Percentiles rank a stretch among this genome's conserved stretches.
Conservation (phyloP, 2,113 vertebrate species). For the Alces alces region DNA sequence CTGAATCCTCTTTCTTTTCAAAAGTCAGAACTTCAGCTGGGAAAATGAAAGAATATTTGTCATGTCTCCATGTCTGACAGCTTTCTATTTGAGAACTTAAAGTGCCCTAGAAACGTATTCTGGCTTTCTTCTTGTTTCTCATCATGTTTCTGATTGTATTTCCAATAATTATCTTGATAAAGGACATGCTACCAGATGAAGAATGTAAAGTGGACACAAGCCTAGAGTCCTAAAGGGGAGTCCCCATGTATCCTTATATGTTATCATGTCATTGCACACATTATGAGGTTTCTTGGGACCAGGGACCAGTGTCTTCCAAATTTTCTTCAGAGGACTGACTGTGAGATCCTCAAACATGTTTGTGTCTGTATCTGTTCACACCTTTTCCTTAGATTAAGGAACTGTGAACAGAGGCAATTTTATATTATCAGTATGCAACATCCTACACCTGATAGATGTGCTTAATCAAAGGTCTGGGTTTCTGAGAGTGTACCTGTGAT, state of each 20-base stretch:
- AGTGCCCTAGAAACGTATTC: not conserved
- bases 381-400: not conserved
- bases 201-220: not conserved
- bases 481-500: not conserved
- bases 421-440: not conserved
- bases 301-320: not conserved
- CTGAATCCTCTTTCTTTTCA: conserved; percentile 20
- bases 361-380: not conserved
- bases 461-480: not conserved
- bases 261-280: not conserved
- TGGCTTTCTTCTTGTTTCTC: not conserved
- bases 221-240: not conserved
- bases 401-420: not conserved
- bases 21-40: not conserved
- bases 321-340: not conserved
- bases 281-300: not conserved
- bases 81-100: not conserved
- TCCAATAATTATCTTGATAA: not conserved
- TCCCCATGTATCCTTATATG: rapidly evolving
- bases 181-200: not conserved
- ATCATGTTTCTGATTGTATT: not conserved
- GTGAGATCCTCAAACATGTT: not conserved
- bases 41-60: not conserved
- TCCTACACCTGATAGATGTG: not conserved
- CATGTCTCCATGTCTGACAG: not conserved